Conservation (phyloP, 1,140 invertebrate genomes). For the Drosophila pruinosa region DNA sequence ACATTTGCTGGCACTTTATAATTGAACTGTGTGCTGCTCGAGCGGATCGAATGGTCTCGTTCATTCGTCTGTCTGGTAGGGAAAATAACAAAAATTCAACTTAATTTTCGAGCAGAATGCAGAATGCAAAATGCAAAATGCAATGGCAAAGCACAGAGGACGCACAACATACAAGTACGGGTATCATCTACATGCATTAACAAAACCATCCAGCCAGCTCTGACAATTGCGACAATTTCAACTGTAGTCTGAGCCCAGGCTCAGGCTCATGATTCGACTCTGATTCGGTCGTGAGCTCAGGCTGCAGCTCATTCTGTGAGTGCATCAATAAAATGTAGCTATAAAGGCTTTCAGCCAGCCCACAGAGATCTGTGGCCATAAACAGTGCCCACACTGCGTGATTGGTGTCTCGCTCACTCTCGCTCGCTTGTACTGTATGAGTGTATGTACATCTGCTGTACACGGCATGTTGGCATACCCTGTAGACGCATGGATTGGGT, state of each 20-base stretch:
- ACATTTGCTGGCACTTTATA: constrained; percentile 62
- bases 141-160: constrained; percentile 9
- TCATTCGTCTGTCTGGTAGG: background rate
- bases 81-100: constrained; percentile 72
- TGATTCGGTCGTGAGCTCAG: background rate
- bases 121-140: constrained; percentile 12
- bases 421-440: background rate
- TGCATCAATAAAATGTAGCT: constrained; percentile 69
- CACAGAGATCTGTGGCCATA: constrained; percentile 23
- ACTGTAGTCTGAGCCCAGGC: constrained; percentile 19
- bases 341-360: constrained; percentile 45
- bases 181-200: constrained; percentile 37
- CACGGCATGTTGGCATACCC: background rate
- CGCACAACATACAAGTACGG: background rate
- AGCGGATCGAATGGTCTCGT: constrained; percentile 61
- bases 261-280: background rate
- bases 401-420: background rate
- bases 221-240: constrained; percentile 58
- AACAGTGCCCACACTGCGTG: constrained; percentile 50
- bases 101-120: constrained; percentile 59
- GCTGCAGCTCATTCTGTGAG: constrained; percentile 18
- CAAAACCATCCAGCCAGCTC: constrained; percentile 16
- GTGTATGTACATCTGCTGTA: background rate
- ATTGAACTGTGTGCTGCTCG: constrained; percentile 68
- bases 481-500: background rate